Evolutionary conservation across 1,140 invertebrate genomes (phyloP), one percentile per base, ranked within the genome.

Genomic region (Colletes gigas): DNA sequence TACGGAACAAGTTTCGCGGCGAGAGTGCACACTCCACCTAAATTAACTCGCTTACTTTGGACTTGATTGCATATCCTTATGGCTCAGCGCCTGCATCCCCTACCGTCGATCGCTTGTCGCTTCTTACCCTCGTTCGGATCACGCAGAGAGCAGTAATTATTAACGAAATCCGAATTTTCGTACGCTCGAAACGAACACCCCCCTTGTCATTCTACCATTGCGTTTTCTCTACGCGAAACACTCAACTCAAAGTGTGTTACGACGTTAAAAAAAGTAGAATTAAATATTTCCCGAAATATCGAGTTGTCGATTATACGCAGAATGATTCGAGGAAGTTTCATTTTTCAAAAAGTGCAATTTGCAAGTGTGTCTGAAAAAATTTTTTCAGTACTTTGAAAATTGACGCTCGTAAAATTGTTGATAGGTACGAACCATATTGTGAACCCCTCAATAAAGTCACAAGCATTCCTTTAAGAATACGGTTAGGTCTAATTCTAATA

Each of bases 31-130:
- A 90, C 88, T 91, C 82, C 88, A 85, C 84, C 88, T 88, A 88
- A 91, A 91, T 91, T 91, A 91, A 90, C 88, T 90, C 87, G 86
- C 89, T 89, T 90, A 90, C 88, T 89, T 87, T 85, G 83, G 87
- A 83, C 87, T 88, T 90, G 87, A 91, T 90, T 90, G 88, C 88
- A 86, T 88, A 89, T 88, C 88, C 80, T 86, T 87, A 84, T 82
- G 85, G 82, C 85, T 87, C 82, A 81, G 81, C 77, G 44, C 75
- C 70, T 63, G 30, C 74, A 62, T 39, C 65, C 72, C 52, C 62
- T 44, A 21, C 67, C 71, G 75, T 78, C 84, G 84, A 86, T 85
- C 85, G 83, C 60, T 71, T 76, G 81, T 57, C 73, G 70, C 70
- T 69, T 66, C 59, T 76, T 69, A 63, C n/a, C 74, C 77, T 55